Evolutionary conservation across 2,888 invertebrate species (phyloP).

Genomic region (Ophioninae sp.): DNA sequence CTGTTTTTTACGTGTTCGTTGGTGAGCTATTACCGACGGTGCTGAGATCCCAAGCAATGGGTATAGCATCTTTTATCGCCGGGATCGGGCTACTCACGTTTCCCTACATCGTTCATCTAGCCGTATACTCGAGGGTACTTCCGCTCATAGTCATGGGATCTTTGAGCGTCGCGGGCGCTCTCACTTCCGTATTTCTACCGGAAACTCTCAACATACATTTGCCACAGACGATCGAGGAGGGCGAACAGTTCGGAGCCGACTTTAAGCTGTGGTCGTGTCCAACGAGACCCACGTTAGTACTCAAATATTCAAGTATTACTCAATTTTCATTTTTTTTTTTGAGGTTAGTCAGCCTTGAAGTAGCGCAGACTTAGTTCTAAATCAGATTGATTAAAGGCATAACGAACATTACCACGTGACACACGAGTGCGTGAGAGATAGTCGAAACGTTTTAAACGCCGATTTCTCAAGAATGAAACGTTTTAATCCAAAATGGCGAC

Average conservation of each 20-base stretch:
- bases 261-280: conserved; percentile 84
- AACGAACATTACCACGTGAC: no score
- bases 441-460: no score
- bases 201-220: conserved; percentile 85
- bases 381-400: no score
- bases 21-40: conserved; percentile 87
- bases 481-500: no score
- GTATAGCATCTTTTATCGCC: conserved; percentile 85
- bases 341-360: not conserved
- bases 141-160: conserved; percentile 85
- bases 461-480: no score
- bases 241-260: conserved; percentile 84
- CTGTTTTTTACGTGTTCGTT: conserved; percentile 87
- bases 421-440: no score
- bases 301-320: not conserved
- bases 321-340: conserved; percentile 4
- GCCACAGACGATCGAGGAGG: conserved; percentile 85
- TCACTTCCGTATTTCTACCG: conserved; percentile 84
- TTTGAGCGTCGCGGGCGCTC: conserved; percentile 83
- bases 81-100: conserved; percentile 85
- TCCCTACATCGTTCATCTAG: conserved; percentile 86
- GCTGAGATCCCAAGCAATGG: conserved; percentile 86
- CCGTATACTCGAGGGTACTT: conserved; percentile 83
- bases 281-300: conserved; percentile 74
- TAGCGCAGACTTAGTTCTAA: not conserved